These are phyloP conservation scores for Tragulus kanchil DNA, from an alignment of 2,113 vertebrate genomes.

Conservation along the genomic window DNA sequence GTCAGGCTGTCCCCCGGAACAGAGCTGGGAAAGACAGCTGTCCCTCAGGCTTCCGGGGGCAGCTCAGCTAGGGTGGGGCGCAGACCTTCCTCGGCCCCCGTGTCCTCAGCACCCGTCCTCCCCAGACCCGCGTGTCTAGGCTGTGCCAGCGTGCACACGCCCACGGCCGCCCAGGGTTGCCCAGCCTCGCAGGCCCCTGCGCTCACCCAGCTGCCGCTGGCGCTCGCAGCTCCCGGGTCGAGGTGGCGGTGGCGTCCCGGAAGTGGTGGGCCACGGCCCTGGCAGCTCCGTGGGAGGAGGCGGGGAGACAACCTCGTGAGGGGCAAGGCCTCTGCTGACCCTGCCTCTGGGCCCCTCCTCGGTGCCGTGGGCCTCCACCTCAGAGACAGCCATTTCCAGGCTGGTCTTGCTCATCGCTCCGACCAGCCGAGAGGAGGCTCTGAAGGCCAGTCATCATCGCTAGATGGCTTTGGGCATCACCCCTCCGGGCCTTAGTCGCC, in stretches of 20 bases:
- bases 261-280: constrained; percentile 93
- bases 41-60: neutral
- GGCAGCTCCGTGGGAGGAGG: neutral
- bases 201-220: constrained; percentile 93
- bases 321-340: constrained; percentile 50
- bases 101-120: neutral
- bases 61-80: neutral
- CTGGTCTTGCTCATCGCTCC: neutral
- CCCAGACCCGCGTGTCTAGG: neutral
- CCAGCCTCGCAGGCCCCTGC: rapidly evolving
- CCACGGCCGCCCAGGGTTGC: rapidly evolving
- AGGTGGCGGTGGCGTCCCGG: constrained; percentile 93
- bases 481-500: neutral
- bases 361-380: neutral
- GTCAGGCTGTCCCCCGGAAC: neutral
- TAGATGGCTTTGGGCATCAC: neutral
- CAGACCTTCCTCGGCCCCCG: neutral
- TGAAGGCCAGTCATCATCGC: neutral
- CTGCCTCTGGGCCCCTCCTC: neutral
- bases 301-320: neutral
- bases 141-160: rapidly evolving
- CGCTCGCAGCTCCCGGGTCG: constrained; percentile 93
- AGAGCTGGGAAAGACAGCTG: neutral
- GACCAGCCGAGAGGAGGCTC: neutral
- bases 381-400: neutral